A percentile compares a stretch with the other conserved stretches of the same genome.
These are phyloP conservation scores for Pogona vitticeps DNA, from an alignment of 2,113 vertebrate species.

Conservation along the genomic window DNA sequence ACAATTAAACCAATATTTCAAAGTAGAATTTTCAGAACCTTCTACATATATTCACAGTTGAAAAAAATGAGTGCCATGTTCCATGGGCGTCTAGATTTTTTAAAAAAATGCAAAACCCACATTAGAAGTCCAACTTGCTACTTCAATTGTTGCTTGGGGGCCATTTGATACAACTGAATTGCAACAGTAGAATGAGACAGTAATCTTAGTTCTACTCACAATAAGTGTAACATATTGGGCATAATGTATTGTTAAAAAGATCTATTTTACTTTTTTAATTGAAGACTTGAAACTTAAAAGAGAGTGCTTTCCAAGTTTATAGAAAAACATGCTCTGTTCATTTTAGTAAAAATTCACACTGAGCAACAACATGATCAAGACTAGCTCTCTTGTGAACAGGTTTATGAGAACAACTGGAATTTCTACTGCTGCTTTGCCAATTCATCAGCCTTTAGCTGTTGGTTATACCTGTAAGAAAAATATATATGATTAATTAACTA, in stretches of 20 bases:
- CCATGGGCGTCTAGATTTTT: neutral
- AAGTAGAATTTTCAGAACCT: neutral
- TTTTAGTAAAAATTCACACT: slow-evolving; percentile 47
- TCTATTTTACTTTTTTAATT: slow-evolving; percentile 31
- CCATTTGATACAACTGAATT: neutral
- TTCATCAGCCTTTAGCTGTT: slow-evolving; percentile 82
- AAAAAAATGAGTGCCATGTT: neutral
- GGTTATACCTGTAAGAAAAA: slow-evolving; percentile 78
- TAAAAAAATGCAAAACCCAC: neutral
- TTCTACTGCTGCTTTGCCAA: slow-evolving; percentile 56
- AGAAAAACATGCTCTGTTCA: slow-evolving; percentile 55
- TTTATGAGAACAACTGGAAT: slow-evolving; percentile 53
- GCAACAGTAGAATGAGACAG: neutral
- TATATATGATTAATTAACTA: slow-evolving; percentile 18
- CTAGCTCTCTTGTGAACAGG: slow-evolving; percentile 64
- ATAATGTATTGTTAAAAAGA: neutral
- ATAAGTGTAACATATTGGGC: neutral
- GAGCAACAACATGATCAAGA: slow-evolving; percentile 53
- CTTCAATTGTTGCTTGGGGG: no score
- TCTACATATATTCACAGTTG: neutral
- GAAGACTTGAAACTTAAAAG: slow-evolving; percentile 51
- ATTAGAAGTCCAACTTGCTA: neutral
- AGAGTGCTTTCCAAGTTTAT: slow-evolving; percentile 58
- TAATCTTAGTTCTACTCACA: neutral
- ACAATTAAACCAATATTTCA: neutral